phyloP scores from a whole-genome alignment of 2,797 vertebrate species.

The Smutsia temminckii region DNA sequence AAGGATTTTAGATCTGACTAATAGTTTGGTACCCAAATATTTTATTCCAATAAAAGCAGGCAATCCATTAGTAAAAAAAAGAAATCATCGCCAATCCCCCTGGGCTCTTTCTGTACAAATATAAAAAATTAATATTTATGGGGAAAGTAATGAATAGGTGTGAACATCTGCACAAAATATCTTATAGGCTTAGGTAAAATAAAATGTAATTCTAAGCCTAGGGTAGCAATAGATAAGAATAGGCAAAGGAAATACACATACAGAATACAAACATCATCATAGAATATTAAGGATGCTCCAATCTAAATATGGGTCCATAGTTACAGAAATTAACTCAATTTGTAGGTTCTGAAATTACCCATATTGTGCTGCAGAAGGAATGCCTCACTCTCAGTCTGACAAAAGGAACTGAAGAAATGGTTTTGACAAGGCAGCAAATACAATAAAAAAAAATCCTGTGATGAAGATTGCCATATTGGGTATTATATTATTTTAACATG shows the following conservation, averaged over 20 bases:
- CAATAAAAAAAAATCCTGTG: slow-evolving; percentile 14
- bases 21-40: slow-evolving; percentile 68
- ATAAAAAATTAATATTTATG: slow-evolving; percentile 62
- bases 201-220: slow-evolving; percentile 35
- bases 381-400: not conserved
- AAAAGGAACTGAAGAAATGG: slow-evolving; percentile 54
- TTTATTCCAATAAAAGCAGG: slow-evolving; percentile 63
- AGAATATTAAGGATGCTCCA: not conserved
- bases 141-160: slow-evolving; percentile 59
- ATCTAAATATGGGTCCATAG: not conserved
- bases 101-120: slow-evolving; percentile 35
- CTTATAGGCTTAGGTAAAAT: slow-evolving; percentile 12
- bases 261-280: not conserved
- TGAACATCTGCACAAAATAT: slow-evolving; percentile 54
- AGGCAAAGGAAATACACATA: not conserved
- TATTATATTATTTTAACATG: slow-evolving; percentile 62
- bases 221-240: not conserved
- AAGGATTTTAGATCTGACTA: slow-evolving; percentile 61
- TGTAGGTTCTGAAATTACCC: not conserved
- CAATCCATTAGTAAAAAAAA: slow-evolving; percentile 63
- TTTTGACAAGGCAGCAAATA: slow-evolving; percentile 57
- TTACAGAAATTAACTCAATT: not conserved
- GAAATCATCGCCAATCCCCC: slow-evolving; percentile 46
- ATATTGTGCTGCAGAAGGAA: slow-evolving; percentile 23
- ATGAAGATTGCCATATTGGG: slow-evolving; percentile 46